Conservation (phyloP, 1,140 invertebrate species). For the Micrasema longulum region DNA sequence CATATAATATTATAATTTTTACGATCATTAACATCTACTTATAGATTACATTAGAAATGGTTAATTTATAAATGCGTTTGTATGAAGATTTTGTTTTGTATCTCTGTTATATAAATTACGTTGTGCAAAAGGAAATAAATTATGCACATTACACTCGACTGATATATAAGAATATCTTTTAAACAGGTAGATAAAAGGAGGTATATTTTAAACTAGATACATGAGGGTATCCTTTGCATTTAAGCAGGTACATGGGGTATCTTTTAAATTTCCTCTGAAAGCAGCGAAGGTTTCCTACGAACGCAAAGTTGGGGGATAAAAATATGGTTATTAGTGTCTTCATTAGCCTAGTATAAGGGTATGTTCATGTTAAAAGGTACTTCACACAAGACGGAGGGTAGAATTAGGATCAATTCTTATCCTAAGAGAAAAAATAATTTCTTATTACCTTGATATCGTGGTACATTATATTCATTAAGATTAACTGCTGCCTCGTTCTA, state of each 20-base stretch:
- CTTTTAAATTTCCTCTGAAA: slow-evolving; percentile 21
- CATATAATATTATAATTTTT: too few relatives aligned
- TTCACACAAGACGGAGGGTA: slow-evolving; percentile 24
- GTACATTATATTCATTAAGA: slow-evolving; percentile 10
- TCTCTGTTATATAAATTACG: too few relatives aligned
- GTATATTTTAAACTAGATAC: too few relatives aligned
- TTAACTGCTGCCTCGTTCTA: slow-evolving; percentile 1
- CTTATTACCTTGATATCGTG: slow-evolving; percentile 21
- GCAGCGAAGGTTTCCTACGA: slow-evolving; percentile 23
- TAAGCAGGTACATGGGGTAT: slow-evolving; percentile 1
- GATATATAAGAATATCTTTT: too few relatives aligned
- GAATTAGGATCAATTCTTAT: slow-evolving; percentile 28
- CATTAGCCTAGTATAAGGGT: slow-evolving; percentile 24
- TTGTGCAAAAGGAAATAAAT: too few relatives aligned
- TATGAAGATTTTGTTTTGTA: too few relatives aligned
- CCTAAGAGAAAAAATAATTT: slow-evolving; percentile 17
- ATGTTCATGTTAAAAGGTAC: slow-evolving; percentile 35
- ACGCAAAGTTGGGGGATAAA: slow-evolving; percentile 28
- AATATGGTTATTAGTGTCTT: slow-evolving; percentile 36
- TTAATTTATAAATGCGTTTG: too few relatives aligned
- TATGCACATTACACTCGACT: too few relatives aligned
- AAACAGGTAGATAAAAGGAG: too few relatives aligned
- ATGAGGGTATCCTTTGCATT: too few relatives aligned
- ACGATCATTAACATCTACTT: too few relatives aligned
- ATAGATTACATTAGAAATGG: too few relatives aligned